Evolutionary conservation across 2,113 vertebrate genomes (phyloP).

Genomic region (Mesembrinibis cayennensis): DNA sequence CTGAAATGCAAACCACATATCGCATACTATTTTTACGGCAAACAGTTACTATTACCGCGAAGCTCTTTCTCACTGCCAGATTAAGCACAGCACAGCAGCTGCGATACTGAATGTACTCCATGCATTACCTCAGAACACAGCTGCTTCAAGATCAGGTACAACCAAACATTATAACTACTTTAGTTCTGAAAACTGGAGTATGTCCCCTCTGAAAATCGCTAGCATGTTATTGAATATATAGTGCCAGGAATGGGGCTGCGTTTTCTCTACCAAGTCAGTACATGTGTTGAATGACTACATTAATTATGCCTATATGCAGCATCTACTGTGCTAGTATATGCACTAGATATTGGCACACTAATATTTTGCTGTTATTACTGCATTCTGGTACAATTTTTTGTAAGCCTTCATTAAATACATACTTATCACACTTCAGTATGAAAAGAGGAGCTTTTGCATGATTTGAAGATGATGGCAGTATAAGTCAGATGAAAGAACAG

Average conservation of each 20-base stretch:
- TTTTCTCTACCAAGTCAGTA: neutral
- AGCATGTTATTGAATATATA: accelerated
- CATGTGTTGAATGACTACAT: neutral
- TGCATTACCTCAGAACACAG: neutral
- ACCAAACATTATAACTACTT: neutral
- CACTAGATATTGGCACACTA: neutral
- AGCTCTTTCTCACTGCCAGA: neutral
- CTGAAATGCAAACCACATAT: neutral
- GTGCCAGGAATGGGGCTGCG: neutral
- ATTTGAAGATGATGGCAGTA: neutral
- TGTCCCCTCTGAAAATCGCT: neutral
- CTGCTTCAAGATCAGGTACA: neutral
- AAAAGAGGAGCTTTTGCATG: neutral
- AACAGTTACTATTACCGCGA: neutral
- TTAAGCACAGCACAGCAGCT: neutral
- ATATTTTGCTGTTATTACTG: neutral
- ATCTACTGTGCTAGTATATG: neutral
- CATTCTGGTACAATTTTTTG: neutral
- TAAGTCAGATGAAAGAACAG: constrained; percentile 15
- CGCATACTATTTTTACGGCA: neutral
- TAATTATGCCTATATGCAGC: neutral
- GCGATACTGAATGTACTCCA: neutral
- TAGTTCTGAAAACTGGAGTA: neutral
- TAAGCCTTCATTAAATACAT: neutral
- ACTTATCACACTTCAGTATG: neutral